Percentiles rank a stretch among this genome's conserved stretches.
These are phyloP conservation scores for Tyrophagus putrescentiae DNA, from an alignment of 1,140 invertebrate species.

Conservation along the genomic window DNA sequence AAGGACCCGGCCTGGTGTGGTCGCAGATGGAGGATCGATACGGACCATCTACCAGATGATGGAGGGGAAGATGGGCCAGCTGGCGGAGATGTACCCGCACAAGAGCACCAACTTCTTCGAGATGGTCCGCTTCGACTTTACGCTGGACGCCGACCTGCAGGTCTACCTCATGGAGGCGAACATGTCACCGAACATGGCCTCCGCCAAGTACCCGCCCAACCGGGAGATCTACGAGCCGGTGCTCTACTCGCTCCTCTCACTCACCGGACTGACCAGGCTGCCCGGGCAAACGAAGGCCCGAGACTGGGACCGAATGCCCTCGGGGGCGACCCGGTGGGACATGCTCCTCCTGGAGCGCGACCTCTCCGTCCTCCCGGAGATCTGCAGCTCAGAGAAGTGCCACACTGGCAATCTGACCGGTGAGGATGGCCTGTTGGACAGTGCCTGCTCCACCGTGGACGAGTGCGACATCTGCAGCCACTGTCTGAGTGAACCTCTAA, in stretches of 20 bases:
- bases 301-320: background rate
- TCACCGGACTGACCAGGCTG: constrained; percentile 56
- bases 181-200: constrained; percentile 93
- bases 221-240: constrained; percentile 80
- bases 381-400: constrained; percentile 46
- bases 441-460: constrained; percentile 46
- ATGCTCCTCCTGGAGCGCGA: constrained; percentile 64
- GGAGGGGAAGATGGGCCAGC: constrained; percentile 43
- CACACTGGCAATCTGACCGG: constrained; percentile 28
- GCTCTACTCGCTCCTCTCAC: constrained; percentile 61
- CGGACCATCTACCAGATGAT: constrained; percentile 54
- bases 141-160: constrained; percentile 70
- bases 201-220: constrained; percentile 75
- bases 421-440: no score
- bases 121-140: constrained; percentile 81
- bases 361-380: constrained; percentile 53
- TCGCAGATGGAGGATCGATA: constrained; percentile 60
- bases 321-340: constrained; percentile 28
- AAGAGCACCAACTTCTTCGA: constrained; percentile 70
- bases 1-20: constrained; percentile 63
- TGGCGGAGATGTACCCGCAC: constrained; percentile 37
- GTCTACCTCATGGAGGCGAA: constrained; percentile 88
- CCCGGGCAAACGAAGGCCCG: constrained; percentile 31
- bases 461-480: constrained; percentile 56
- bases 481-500: constrained; percentile 50